phyloP scores from a whole-genome alignment of 2,113 vertebrate genomes.

The Cyprinodon variegatus region DNA sequence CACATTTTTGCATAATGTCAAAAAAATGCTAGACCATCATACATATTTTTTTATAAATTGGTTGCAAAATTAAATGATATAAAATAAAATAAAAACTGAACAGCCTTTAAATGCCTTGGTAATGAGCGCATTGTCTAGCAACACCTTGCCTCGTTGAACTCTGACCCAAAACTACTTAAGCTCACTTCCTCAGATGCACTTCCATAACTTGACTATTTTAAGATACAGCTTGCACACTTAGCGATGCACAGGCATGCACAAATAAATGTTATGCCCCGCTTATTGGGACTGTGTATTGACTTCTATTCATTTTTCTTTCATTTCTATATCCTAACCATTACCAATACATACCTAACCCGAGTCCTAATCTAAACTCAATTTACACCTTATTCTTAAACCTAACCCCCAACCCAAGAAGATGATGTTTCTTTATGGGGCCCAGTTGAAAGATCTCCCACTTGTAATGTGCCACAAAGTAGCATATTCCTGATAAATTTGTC shows the following conservation, averaged over 20 bases:
- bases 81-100: constrained; percentile 31
- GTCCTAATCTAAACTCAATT: too few relatives aligned
- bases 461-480: too few relatives aligned
- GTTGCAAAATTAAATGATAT: constrained; percentile 13
- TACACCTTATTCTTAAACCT: too few relatives aligned
- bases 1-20: background rate
- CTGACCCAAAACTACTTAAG: constrained; percentile 66
- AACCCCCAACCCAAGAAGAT: too few relatives aligned
- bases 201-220: constrained; percentile 81
- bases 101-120: constrained; percentile 69
- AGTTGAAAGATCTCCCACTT: too few relatives aligned
- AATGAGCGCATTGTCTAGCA: constrained; percentile 70
- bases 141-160: constrained; percentile 72
- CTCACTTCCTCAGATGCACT: constrained; percentile 68
- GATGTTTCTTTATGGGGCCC: too few relatives aligned
- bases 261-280: too few relatives aligned
- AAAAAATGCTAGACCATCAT: constrained; percentile 18
- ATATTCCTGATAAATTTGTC: too few relatives aligned
- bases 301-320: too few relatives aligned
- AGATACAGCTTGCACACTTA: constrained; percentile 61
- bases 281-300: too few relatives aligned
- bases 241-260: constrained; percentile 36
- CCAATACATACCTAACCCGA: too few relatives aligned
- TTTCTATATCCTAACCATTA: too few relatives aligned
- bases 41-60: background rate